phyloP scores from a whole-genome alignment of 2,797 vertebrate species.

The Taenioides sp. region DNA sequence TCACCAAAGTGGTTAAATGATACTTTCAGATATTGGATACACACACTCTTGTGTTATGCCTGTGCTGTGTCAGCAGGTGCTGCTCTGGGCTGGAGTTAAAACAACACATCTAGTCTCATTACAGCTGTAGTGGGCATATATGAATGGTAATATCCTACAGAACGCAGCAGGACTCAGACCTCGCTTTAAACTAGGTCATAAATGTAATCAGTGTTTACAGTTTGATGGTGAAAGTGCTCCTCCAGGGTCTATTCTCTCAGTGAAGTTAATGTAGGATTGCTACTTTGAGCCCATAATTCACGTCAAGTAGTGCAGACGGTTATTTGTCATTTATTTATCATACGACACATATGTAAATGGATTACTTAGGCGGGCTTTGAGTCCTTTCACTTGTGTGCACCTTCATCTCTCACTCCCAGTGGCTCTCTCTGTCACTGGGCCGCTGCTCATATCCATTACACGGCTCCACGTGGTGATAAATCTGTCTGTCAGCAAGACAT shows the following conservation, averaged over 20 bases:
- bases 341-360: conserved; percentile 61
- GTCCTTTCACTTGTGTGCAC: conserved; percentile 43
- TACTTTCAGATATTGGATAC: not conserved
- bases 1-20: not conserved
- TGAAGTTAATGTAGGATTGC: conserved; percentile 47
- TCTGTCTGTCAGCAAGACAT: conserved; percentile 81
- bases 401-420: conserved; percentile 50
- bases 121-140: conserved; percentile 20
- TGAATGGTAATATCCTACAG: conserved; percentile 36
- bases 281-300: conserved; percentile 55
- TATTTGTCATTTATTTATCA: conserved; percentile 68
- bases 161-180: conserved; percentile 28
- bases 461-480: conserved; percentile 73
- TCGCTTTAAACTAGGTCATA: conserved; percentile 43
- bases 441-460: conserved; percentile 77
- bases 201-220: conserved; percentile 66
- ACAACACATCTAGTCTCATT: conserved; percentile 53
- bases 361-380: conserved; percentile 58
- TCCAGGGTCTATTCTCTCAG: conserved; percentile 62
- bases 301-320: conserved; percentile 40
- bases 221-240: conserved; percentile 57
- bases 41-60: conserved; percentile 5
- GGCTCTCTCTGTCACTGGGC: conserved; percentile 58
- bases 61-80: conserved; percentile 36
- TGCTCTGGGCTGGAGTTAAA: conserved; percentile 24